phyloP scores from a whole-genome alignment of 2,888 invertebrate genomes.

The Strigamia crassipes region DNA sequence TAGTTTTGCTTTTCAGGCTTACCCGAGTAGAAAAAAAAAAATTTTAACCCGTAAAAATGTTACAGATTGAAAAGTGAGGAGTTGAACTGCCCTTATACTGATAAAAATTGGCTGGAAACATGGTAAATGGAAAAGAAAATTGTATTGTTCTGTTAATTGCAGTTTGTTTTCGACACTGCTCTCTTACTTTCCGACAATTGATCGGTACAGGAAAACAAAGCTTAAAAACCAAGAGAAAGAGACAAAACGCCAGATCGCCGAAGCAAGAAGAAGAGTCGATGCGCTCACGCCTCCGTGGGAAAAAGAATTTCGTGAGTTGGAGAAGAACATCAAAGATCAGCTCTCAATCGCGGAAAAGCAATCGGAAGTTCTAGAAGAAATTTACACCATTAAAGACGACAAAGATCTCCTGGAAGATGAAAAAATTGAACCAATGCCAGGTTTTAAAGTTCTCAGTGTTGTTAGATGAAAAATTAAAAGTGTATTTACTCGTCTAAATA shows the following conservation, averaged over 20 bases:
- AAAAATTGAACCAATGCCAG: neutral
- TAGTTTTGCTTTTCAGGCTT: neutral
- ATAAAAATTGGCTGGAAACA: conserved; percentile 17
- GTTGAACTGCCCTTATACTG: conserved; percentile 16
- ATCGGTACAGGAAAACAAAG: conserved; percentile 13
- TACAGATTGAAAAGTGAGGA: conserved; percentile 27
- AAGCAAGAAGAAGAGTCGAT: neutral
- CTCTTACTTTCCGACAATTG: conserved; percentile 23
- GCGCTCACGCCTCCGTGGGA: neutral
- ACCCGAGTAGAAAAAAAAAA: neutral
- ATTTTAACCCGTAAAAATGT: neutral
- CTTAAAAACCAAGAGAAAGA: neutral
- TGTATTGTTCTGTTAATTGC: conserved; percentile 21
- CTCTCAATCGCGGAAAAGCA: neutral
- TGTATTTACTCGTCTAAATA: neutral
- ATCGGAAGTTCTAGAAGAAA: conserved; percentile 3
- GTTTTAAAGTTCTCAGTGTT: neutral
- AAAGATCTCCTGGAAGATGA: neutral
- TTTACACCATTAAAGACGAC: neutral
- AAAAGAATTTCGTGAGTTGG: conserved; percentile 1
- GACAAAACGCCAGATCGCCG: neutral
- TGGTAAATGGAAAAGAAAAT: conserved; percentile 32
- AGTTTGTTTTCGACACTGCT: neutral
- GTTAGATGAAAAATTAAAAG: neutral
- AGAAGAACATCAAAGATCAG: conserved; percentile 8